These are phyloP conservation scores for Brachionus plicatilis DNA, from an alignment of 1,140 invertebrate genomes.

Conservation along the genomic window DNA sequence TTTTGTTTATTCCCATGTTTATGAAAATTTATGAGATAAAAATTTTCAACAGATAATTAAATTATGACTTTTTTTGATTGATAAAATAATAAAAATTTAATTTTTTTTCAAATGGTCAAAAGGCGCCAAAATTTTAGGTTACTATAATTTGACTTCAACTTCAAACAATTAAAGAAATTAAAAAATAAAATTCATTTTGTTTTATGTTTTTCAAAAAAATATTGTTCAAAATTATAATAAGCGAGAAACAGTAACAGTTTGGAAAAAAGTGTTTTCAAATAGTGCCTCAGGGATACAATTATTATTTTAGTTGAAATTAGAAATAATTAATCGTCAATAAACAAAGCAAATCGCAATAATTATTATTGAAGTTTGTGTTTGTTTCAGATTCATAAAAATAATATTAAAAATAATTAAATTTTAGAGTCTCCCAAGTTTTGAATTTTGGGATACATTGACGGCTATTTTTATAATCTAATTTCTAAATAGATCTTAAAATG, in stretches of 20 bases:
- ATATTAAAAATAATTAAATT: neutral
- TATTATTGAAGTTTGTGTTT: neutral
- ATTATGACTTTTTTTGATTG: too few species aligned
- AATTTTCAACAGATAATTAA: too few species aligned
- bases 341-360: neutral
- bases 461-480: neutral
- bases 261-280: neutral
- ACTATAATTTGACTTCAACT: neutral
- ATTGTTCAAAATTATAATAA: neutral
- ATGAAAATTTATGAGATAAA: too few species aligned
- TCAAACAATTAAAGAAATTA: neutral
- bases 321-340: neutral
- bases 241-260: neutral
- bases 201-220: neutral
- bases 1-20: too few species aligned
- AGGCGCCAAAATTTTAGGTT: neutral
- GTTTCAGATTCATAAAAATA: neutral
- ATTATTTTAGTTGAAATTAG: neutral
- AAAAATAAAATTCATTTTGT: neutral
- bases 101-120: too few species aligned
- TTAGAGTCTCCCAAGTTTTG: neutral
- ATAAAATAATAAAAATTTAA: too few species aligned
- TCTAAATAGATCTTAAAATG: neutral
- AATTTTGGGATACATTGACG: neutral
- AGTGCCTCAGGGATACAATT: neutral